Base-by-base conservation (phyloP, 1,140 invertebrate species). In the Zaprionus kolodkinae region DNA sequence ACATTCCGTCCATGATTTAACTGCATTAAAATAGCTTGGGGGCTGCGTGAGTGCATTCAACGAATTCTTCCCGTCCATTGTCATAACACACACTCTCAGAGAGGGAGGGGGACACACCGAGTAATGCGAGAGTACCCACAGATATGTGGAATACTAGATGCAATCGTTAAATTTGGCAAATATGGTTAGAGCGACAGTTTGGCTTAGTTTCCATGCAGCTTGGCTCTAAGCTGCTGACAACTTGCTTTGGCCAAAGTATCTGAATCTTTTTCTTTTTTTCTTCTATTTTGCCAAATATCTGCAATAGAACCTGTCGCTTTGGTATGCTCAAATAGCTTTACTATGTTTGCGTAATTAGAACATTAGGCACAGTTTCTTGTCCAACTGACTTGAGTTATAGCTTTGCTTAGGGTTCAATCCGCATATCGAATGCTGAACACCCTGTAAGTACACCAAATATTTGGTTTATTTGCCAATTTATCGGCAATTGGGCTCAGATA, bases 101-200 rank as follows among this genome's bases (percentile, higher is more conserved):
- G n/a, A 21, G 21, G 21, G 21, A 21, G 21, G 21, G 21, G 27
- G 27, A 30, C 27, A 5, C 27, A 30, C 27, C 3, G 21, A 21
- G 27, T 30, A 30, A 30, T 30, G 27, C 27, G 27, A 30, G 27
- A 30, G 27, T 30, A 6, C 27, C 27, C 27, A 30, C 27, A 30
- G 6, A 30, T 5, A 30, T 30, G 27, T 30, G 66, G 70, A 76
- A 81, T 77, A 73, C 68, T 78, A 83, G 84, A 87, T 87, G 84
- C 85, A 88, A 89, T 88, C 85, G 85, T 89, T 89, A 89, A 81
- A 88, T 85, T 89, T 77, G 85, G 86, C 85, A 89, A 89, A 89
- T 89, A 89, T 89, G 85, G 85, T 69, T 79, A 81, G 76, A 84
- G 57, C 86, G 45, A 72, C 54, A 60, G 57, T 77, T 81, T 74